Percentiles rank a stretch among this genome's conserved stretches.
Evolutionary conservation across 2,888 invertebrate genomes (phyloP).

Genomic region (Hedychridium roseum): DNA sequence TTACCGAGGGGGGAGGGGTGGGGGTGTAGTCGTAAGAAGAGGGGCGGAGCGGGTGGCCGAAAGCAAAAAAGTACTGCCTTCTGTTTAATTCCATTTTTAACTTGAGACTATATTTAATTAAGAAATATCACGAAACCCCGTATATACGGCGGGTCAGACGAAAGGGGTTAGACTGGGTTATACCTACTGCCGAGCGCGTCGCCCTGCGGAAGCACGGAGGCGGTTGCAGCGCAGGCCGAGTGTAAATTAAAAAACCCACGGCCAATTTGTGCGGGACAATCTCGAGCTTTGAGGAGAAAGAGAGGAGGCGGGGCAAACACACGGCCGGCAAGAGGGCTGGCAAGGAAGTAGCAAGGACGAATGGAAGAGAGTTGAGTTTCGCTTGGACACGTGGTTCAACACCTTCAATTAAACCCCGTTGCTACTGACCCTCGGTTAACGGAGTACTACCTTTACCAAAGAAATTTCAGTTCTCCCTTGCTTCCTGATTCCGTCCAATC

Average conservation of each 20-base stretch:
- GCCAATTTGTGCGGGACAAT: conserved; percentile 34
- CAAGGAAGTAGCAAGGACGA: conserved; percentile 11
- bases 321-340: background rate
- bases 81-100: conserved; percentile 58
- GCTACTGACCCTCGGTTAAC: too few relatives aligned
- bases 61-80: conserved; percentile 44
- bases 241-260: conserved; percentile 41
- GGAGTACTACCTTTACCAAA: too few relatives aligned
- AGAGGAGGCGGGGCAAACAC: background rate
- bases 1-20: conserved; percentile 13
- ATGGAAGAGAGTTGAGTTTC: background rate
- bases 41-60: conserved; percentile 11
- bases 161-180: conserved; percentile 24
- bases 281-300: conserved; percentile 21
- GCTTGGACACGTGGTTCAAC: too few relatives aligned
- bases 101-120: conserved; percentile 56
- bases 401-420: too few relatives aligned
- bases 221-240: conserved; percentile 23
- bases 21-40: background rate
- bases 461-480: too few relatives aligned
- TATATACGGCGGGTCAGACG: conserved; percentile 14
- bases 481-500: too few relatives aligned
- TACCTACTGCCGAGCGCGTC: conserved; percentile 12
- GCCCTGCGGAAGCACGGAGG: conserved; percentile 18
- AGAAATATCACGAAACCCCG: conserved; percentile 52